Base-by-base conservation (phyloP, 2,888 invertebrate genomes). In the Agrotis segetum region DNA sequence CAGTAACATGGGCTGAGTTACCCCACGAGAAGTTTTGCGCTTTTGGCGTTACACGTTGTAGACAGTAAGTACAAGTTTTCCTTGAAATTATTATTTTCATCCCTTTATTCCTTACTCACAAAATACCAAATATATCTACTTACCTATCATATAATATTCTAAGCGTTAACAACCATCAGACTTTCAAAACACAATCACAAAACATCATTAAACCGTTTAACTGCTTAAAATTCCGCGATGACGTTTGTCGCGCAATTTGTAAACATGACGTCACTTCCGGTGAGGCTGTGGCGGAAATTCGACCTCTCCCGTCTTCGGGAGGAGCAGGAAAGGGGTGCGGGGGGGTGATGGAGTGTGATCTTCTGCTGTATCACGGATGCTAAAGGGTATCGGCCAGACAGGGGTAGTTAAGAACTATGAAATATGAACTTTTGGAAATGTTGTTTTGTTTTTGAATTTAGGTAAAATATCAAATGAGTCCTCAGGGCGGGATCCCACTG, bases 241-340 rank as follows among this genome's bases (percentile, higher is more conserved):
- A 92, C 89, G 92, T 91, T 93, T 92, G 91, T 90, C 92, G 90
- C 94, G 92, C 95, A 94, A 95, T 96, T 95, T 95, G 95, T 95
- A 96, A 95, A 95, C 96, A 95, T 95, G 95, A 92, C 94, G 91
- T 83, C 83, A 88, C 88, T 89, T 95, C 95, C 95, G 95, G 93
- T 88, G 92, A 93, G 94, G 94, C 94, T 93, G 92, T 92, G 93
- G 86, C 95, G 95, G 95, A 95, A 96, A 96, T 95, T 95, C 93
- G 92, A 91, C 89, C 91, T 90, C 91, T 90, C 90, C 91, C 91
- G 88, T 87, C 88, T 87, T 89, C 69, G 79, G 78, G 82, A 74
- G 83, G 85, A 80, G 21, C 17, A 68, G 24, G 56, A 56, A 29
- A n/a, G 40, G 71, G 62, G 74, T 60, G n/a, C 11, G 63, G 34